phyloP scores from a whole-genome alignment of 2,797 vertebrate genomes.

The Lophius americanus region DNA sequence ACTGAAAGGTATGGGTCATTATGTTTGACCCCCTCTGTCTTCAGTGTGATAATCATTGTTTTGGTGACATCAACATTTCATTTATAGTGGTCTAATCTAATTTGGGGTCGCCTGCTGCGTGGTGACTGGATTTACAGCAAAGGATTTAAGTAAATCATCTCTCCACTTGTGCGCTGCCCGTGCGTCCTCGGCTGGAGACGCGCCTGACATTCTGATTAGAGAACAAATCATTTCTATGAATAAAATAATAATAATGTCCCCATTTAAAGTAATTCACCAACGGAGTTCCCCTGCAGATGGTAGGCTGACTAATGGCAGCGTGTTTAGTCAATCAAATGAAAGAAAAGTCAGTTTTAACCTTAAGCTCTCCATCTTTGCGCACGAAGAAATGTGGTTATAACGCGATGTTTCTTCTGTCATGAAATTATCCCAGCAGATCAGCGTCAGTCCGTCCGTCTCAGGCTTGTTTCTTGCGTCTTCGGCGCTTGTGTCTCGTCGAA shows the following conservation, averaged over 20 bases:
- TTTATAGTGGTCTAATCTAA: background rate
- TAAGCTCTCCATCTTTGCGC: conserved; percentile 29
- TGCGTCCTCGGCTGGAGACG: conserved; percentile 53
- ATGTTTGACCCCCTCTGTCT: background rate
- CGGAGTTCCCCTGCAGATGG: background rate
- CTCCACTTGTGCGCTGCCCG: conserved; percentile 15
- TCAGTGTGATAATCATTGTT: background rate
- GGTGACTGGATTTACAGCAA: background rate
- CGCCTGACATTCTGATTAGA: conserved; percentile 12
- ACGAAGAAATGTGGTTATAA: conserved; percentile 23
- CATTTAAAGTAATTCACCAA: conserved; percentile 20
- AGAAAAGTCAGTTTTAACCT: conserved; percentile 39
- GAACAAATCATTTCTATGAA: background rate
- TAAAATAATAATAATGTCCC: background rate
- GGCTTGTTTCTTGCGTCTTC: conserved; percentile 13
- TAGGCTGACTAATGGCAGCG: background rate
- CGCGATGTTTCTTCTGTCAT: background rate
- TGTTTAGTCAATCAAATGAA: conserved; percentile 9
- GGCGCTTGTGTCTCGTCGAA: conserved; percentile 20
- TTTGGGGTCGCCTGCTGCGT: conserved; percentile 1
- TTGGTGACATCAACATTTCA: background rate
- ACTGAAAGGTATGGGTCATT: conserved; percentile 16
- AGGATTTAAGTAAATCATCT: conserved; percentile 11
- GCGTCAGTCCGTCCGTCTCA: conserved; percentile 13
- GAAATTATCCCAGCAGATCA: conserved; percentile 27